Evolutionary conservation across 2,113 vertebrate genomes (phyloP).

Genomic region (Paramisgurnus dabryanus): DNA sequence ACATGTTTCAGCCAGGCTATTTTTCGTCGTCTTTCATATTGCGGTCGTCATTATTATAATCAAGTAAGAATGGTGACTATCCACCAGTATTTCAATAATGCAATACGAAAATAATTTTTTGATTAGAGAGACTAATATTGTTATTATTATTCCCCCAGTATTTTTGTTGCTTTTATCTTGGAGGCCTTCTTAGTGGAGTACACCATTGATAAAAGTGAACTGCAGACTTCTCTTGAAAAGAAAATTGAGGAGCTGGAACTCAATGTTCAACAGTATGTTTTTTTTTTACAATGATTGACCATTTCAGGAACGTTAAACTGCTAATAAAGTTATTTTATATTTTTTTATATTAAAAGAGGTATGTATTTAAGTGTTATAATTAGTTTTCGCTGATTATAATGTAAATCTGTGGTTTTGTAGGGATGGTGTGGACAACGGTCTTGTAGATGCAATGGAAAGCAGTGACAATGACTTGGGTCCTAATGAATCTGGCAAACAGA

Average conservation of each 20-base stretch:
- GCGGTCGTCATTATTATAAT: conserved; percentile 90
- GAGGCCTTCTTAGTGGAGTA: conserved; percentile 96
- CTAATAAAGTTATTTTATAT: too few species aligned
- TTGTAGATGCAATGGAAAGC: conserved; percentile 80
- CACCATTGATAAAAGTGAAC: conserved; percentile 85
- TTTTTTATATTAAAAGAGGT: too few species aligned
- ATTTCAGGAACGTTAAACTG: neutral
- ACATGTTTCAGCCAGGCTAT: conserved; percentile 78
- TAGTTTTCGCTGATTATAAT: neutral
- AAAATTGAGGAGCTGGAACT: conserved; percentile 92
- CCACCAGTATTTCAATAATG: neutral
- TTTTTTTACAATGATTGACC: neutral
- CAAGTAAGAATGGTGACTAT: conserved; percentile 79
- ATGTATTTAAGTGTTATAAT: too few species aligned
- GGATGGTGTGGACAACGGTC: conserved; percentile 73
- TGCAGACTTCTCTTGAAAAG: conserved; percentile 90
- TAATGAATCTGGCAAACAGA: conserved; percentile 58
- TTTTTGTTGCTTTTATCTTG: conserved; percentile 90
- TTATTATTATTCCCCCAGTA: conserved; percentile 69
- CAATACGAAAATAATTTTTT: too few species aligned
- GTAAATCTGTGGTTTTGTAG: conserved; percentile 60
- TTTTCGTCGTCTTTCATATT: conserved; percentile 90
- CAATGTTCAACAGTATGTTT: conserved; percentile 83
- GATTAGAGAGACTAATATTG: neutral
- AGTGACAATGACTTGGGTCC: conserved; percentile 65